These are phyloP conservation scores for Euzophera pinguis DNA, from an alignment of 2,888 invertebrate species.

Conservation along the genomic window DNA sequence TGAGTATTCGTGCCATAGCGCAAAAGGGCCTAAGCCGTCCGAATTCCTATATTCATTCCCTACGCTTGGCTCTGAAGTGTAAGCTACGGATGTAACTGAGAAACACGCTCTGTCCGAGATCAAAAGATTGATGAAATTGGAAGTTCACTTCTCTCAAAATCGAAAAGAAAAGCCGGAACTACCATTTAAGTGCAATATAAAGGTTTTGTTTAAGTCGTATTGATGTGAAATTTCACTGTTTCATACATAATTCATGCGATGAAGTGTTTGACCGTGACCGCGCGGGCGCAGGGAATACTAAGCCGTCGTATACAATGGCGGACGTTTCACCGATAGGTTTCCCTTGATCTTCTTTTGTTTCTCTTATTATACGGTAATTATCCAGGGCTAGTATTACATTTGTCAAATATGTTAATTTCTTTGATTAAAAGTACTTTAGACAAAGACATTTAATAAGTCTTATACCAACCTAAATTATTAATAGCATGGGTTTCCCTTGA, in stretches of 20 bases:
- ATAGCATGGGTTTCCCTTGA: too few relatives aligned
- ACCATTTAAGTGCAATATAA: constrained; percentile 35
- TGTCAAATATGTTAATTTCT: too few relatives aligned
- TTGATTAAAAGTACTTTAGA: too few relatives aligned
- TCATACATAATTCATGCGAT: constrained; percentile 66
- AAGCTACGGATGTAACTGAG: too few relatives aligned
- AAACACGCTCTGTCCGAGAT: too few relatives aligned
- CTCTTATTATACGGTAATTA: constrained; percentile 11
- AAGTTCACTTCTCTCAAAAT: neutral
- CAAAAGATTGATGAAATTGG: neutral
- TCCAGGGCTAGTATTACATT: neutral
- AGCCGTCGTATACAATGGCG: constrained; percentile 40
- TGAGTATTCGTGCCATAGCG: too few relatives aligned
- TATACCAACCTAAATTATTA: too few relatives aligned
- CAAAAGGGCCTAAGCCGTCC: too few relatives aligned
- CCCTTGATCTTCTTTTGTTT: constrained; percentile 29
- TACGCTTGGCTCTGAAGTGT: too few relatives aligned
- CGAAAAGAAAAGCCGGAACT: constrained; percentile 14
- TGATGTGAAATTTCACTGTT: constrained; percentile 64
- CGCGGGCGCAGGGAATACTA: constrained; percentile 45
- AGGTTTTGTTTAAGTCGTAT: constrained; percentile 34
- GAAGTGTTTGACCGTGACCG: constrained; percentile 55
- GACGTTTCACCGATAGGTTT: constrained; percentile 53
- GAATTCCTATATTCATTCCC: too few relatives aligned
- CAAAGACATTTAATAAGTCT: too few relatives aligned